Evolutionary conservation across 2,888 invertebrate species (phyloP).

Genomic region (Agrotis puta): DNA sequence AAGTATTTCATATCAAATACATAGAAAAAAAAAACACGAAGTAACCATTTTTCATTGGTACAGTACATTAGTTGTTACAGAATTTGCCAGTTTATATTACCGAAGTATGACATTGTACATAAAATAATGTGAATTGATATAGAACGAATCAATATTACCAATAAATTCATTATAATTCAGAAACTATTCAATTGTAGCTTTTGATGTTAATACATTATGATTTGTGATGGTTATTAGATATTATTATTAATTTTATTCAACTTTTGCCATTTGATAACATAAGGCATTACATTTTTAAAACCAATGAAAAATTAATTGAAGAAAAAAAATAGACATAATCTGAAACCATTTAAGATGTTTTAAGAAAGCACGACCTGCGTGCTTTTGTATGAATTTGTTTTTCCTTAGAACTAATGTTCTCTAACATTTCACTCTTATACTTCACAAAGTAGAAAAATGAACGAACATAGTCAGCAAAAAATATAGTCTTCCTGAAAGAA

Average conservation of each 20-base stretch:
- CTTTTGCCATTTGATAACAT: constrained; percentile 63
- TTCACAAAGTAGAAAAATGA: constrained; percentile 75
- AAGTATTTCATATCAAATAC: constrained; percentile 45
- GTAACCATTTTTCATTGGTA: constrained; percentile 83
- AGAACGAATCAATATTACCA: constrained; percentile 77
- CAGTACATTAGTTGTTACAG: constrained; percentile 58
- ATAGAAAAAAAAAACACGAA: constrained; percentile 43
- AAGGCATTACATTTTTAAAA: constrained; percentile 69
- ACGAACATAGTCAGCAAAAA: constrained; percentile 56
- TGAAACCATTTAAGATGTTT: constrained; percentile 61
- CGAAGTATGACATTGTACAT: constrained; percentile 67
- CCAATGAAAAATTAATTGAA: constrained; percentile 84
- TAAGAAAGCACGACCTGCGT: constrained; percentile 81
- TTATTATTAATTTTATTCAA: constrained; percentile 71
- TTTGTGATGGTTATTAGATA: constrained; percentile 69
- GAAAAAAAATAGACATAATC: constrained; percentile 51
- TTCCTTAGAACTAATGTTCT: constrained; percentile 68
- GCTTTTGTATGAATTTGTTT: constrained; percentile 57
- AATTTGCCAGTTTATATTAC: constrained; percentile 68
- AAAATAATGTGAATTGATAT: constrained; percentile 70
- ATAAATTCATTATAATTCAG: constrained; percentile 83
- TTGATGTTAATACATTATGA: constrained; percentile 47
- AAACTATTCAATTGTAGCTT: constrained; percentile 77
- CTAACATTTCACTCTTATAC: constrained; percentile 76
- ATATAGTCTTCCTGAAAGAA: constrained; percentile 53